Evolutionary conservation across 1,140 invertebrate species (phyloP).

Genomic region (Dendroctonus valens): DNA sequence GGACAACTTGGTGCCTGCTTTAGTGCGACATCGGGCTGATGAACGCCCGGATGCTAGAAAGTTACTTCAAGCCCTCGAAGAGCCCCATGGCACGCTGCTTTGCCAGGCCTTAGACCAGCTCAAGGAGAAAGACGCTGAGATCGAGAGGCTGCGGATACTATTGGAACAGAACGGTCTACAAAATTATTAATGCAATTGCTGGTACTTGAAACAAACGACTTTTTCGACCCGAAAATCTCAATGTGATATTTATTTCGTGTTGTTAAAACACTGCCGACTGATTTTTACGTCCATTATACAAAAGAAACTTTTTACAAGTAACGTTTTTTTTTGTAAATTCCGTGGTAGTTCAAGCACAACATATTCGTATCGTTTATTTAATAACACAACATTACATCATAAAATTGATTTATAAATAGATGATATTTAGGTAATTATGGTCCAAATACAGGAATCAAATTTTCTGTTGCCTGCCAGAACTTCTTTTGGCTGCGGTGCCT

Average conservation of each 20-base stretch:
- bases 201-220: no score
- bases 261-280: neutral
- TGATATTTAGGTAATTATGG: slow-evolving; percentile 12
- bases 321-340: no score
- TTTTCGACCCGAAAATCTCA: no score
- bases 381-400: slow-evolving; percentile 21
- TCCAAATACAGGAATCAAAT: slow-evolving; percentile 22
- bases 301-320: no score
- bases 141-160: slow-evolving; percentile 54
- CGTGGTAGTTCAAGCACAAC: no score
- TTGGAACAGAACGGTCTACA: slow-evolving; percentile 47
- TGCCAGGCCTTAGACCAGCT: slow-evolving; percentile 51
- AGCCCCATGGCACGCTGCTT: slow-evolving; percentile 38
- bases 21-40: slow-evolving; percentile 48
- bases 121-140: slow-evolving; percentile 57
- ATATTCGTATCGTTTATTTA: slow-evolving; percentile 2
- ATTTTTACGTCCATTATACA: neutral
- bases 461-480: neutral
- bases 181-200: slow-evolving; percentile 13
- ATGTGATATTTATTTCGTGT: no score
- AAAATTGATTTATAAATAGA: slow-evolving; percentile 21
- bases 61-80: slow-evolving; percentile 48
- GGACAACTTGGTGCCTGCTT: slow-evolving; percentile 51
- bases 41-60: slow-evolving; percentile 51
- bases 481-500: neutral